A percentile compares a stretch with the other conserved stretches of the same genome.
Conservation (phyloP, 2,113 vertebrate genomes). For the Microcebus ravelobensis region DNA sequence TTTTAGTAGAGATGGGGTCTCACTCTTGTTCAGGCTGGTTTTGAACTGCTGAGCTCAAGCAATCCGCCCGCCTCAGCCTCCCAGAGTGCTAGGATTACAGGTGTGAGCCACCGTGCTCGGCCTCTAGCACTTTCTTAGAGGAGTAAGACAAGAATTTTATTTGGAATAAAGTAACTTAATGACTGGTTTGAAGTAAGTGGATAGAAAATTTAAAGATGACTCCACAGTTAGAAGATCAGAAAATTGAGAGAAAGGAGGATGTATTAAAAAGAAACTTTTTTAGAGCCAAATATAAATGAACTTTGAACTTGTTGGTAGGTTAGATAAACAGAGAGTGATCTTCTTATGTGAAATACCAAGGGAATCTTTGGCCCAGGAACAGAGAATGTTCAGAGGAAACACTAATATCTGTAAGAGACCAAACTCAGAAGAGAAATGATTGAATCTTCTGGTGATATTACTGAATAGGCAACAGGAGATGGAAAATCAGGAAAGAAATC, state of each 20-base stretch:
- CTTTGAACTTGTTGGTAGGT: conserved; percentile 76
- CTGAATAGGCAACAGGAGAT: background rate
- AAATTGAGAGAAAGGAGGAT: conserved; percentile 16
- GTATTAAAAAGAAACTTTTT: conserved; percentile 34
- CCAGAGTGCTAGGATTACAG: no score
- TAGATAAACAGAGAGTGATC: conserved; percentile 81
- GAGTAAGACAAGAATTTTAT: background rate
- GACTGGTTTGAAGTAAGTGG: conserved; percentile 11
- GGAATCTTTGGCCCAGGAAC: conserved; percentile 74
- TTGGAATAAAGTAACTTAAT: conserved; percentile 21
- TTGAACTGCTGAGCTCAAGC: no score
- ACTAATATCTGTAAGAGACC: conserved; percentile 67
- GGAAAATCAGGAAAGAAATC: conserved; percentile 3
- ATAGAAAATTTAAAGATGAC: conserved; percentile 26
- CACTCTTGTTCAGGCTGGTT: no score
- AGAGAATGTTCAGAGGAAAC: conserved; percentile 70
- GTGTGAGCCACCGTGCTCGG: no score
- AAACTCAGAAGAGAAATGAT: conserved; percentile 72
- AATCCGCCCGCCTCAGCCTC: no score
- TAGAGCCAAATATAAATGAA: background rate
- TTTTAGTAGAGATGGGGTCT: no score
- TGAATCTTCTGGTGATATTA: background rate
- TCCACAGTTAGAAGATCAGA: background rate
- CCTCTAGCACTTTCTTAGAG: background rate
- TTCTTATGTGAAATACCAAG: conserved; percentile 81